These are phyloP conservation scores for Nowickia ferox DNA, from an alignment of 2,888 invertebrate genomes.

Conservation along the genomic window DNA sequence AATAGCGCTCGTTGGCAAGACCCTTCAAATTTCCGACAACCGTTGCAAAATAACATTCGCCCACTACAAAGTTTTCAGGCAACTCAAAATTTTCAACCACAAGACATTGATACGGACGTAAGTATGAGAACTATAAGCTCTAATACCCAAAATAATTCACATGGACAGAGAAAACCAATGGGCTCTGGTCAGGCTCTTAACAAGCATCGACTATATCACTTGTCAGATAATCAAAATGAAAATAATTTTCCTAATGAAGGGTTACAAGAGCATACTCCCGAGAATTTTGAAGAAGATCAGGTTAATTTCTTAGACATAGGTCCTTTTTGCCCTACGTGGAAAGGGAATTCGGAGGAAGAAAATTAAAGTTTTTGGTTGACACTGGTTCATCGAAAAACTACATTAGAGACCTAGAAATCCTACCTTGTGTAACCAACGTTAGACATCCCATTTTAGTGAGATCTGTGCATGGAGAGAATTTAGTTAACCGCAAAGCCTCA, in stretches of 20 bases:
- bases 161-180: neutral
- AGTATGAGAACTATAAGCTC: no score
- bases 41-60: neutral
- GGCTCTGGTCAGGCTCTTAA: neutral
- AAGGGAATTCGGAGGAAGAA: slow-evolving; percentile 7
- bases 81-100: neutral
- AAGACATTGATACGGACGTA: neutral
- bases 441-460: neutral
- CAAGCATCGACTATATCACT: neutral
- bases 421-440: neutral
- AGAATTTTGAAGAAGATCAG: neutral
- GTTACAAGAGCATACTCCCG: neutral
- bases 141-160: no score
- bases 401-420: neutral
- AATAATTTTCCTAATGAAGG: neutral
- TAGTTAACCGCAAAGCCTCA: neutral
- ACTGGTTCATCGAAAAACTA: slow-evolving; percentile 26
- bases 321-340: slow-evolving; percentile 28
- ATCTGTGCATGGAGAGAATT: neutral
- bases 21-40: neutral
- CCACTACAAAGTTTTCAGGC: neutral
- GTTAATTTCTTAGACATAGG: slow-evolving; percentile 29
- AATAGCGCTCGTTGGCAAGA: no score
- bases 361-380: slow-evolving; percentile 17
- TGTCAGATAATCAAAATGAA: neutral